Percentiles rank a stretch among this genome's conserved stretches.
Evolutionary conservation across 1,140 invertebrate species (phyloP).

Genomic region (Caenorhabditis brenneri): DNA sequence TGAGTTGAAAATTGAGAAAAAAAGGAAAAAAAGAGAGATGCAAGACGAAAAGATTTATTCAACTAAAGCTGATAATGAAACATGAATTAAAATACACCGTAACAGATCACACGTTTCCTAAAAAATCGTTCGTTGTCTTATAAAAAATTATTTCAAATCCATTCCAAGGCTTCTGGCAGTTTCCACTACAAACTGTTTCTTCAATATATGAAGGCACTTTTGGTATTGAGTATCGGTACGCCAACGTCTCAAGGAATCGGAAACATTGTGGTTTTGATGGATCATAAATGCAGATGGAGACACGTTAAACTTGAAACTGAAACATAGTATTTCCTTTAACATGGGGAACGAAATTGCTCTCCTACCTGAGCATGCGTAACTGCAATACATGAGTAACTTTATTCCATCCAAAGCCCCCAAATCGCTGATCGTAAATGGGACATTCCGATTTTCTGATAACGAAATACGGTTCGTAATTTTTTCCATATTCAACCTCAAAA

Average conservation of each 20-base stretch:
- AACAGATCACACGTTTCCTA: background rate
- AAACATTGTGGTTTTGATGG: background rate
- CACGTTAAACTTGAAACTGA: background rate
- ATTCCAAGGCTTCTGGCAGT: background rate
- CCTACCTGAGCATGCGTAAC: constrained; percentile 79
- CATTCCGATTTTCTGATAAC: constrained; percentile 80
- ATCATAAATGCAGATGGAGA: background rate
- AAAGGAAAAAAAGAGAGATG: no score
- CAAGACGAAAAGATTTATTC: background rate
- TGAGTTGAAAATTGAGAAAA: no score
- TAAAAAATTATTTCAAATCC: background rate
- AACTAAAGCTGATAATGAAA: background rate
- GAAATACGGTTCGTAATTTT: constrained; percentile 90
- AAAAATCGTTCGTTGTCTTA: background rate
- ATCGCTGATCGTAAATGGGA: constrained; percentile 83
- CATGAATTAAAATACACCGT: constrained; percentile 1
- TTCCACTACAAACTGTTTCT: background rate
- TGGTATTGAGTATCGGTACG: background rate
- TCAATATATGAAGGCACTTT: background rate
- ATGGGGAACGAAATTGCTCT: background rate
- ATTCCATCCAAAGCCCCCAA: constrained; percentile 94
- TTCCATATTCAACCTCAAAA: constrained; percentile 82
- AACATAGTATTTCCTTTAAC: background rate
- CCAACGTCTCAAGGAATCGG: background rate
- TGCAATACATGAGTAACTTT: constrained; percentile 85